A percentile compares a stretch with the other conserved stretches of the same genome.
Conservation (phyloP, 2,888 invertebrate species). For the Cephus sareptanus region DNA sequence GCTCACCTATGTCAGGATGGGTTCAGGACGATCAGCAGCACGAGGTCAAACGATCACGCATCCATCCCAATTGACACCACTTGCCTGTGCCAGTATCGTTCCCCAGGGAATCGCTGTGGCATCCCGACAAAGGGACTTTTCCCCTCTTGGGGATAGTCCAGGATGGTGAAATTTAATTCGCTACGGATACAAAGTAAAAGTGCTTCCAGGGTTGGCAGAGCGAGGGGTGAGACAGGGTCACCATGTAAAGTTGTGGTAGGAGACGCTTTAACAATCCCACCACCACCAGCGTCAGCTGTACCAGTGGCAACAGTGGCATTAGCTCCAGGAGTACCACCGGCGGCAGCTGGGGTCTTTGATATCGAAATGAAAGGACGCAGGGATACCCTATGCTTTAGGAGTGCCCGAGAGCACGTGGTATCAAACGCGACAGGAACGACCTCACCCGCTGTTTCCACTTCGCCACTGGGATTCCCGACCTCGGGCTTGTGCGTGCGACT, state of each 20-base stretch:
- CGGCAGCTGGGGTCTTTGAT: slow-evolving; percentile 35
- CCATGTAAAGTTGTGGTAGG: neutral
- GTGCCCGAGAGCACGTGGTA: slow-evolving; percentile 30
- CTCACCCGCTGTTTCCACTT: slow-evolving; percentile 13
- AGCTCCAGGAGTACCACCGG: slow-evolving; percentile 36
- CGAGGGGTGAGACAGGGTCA: neutral
- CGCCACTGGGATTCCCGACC: slow-evolving; percentile 9
- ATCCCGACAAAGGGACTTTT: neutral
- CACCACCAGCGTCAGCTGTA: neutral
- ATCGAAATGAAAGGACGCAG: slow-evolving; percentile 35
- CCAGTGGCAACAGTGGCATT: neutral
- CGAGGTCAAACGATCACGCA: neutral
- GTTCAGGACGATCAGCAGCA: neutral
- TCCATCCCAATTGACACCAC: neutral
- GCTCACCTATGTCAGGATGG: neutral
- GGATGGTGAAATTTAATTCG: neutral
- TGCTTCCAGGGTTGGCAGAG: neutral
- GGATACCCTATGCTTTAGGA: slow-evolving; percentile 10
- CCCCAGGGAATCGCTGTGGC: neutral
- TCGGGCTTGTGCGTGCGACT: slow-evolving; percentile 7
- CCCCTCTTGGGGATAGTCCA: neutral
- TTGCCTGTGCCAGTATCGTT: neutral
- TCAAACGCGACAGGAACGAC: slow-evolving; percentile 29
- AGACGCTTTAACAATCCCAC: neutral
- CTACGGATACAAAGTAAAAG: neutral